These are phyloP conservation scores for Schizothorax lantsangensis DNA, from an alignment of 2,797 vertebrate genomes.

Conservation along the genomic window DNA sequence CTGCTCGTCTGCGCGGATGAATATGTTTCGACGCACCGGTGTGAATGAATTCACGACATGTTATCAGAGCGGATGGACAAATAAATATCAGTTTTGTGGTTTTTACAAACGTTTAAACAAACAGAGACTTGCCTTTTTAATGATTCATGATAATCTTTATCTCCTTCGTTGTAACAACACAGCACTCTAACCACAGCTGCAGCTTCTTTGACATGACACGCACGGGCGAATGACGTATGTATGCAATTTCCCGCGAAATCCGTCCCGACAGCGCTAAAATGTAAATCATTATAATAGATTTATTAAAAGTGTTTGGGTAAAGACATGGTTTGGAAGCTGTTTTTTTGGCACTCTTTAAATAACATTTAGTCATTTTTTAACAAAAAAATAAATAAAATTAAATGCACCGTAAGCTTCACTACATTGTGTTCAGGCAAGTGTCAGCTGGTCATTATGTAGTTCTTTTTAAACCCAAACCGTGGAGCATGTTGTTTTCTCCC, in stretches of 20 bases:
- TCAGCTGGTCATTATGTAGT: slow-evolving; percentile 30
- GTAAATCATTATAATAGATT: background rate
- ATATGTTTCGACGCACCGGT: background rate
- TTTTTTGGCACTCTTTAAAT: background rate
- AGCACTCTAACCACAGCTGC: background rate
- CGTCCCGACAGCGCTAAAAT: background rate
- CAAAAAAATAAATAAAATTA: background rate
- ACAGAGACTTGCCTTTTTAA: background rate
- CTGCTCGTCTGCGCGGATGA: background rate
- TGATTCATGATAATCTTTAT: background rate
- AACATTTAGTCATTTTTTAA: background rate
- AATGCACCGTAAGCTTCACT: background rate
- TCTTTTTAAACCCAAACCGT: slow-evolving; percentile 21
- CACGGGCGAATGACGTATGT: background rate
- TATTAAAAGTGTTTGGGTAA: background rate
- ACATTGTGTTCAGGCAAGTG: slow-evolving; percentile 11
- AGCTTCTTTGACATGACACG: background rate
- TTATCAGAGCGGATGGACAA: background rate
- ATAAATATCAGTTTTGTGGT: background rate
- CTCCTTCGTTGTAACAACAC: background rate
- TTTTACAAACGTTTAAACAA: background rate
- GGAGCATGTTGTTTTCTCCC: background rate
- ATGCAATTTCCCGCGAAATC: background rate
- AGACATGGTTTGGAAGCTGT: background rate
- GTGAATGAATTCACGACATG: no score